A percentile compares a stretch with the other conserved stretches of the same genome.
Evolutionary conservation across 2,113 vertebrate species (phyloP).

Genomic region (Cryptotis parvus): DNA sequence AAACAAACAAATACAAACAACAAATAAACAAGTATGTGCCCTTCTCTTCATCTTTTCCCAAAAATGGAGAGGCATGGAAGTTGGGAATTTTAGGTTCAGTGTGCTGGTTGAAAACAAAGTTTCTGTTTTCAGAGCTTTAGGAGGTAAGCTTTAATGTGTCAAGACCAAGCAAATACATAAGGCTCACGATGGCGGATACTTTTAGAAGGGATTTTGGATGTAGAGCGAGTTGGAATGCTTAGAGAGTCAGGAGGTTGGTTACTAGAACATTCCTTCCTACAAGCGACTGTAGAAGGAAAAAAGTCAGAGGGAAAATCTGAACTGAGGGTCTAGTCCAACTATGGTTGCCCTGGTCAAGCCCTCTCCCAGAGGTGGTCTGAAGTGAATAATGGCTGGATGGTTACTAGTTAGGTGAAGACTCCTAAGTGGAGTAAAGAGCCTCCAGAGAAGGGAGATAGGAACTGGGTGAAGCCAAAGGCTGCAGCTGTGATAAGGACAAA

Average conservation of each 20-base stretch:
- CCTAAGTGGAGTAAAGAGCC: too few species aligned
- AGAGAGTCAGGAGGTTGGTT: not conserved
- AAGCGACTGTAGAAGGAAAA: fast-evolving
- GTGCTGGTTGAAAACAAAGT: not conserved
- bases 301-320: not conserved
- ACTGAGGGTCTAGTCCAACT: not conserved
- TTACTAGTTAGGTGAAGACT: too few species aligned
- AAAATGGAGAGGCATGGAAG: fast-evolving
- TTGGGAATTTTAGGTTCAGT: not conserved
- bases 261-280: not conserved
- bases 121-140: not conserved
- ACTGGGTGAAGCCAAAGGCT: too few species aligned
- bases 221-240: not conserved
- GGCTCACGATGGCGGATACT: not conserved
- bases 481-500: too few species aligned
- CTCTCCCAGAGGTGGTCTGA: too few species aligned
- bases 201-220: not conserved
- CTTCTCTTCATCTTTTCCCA: not conserved
- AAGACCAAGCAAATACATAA: not conserved
- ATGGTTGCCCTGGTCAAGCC: not conserved
- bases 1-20: too few species aligned
- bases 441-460: too few species aligned
- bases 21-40: too few species aligned
- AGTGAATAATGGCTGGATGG: too few species aligned
- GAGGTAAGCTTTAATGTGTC: not conserved